phyloP scores from a whole-genome alignment of 2,797 vertebrate species.

The Melanotaenia pygmaea region DNA sequence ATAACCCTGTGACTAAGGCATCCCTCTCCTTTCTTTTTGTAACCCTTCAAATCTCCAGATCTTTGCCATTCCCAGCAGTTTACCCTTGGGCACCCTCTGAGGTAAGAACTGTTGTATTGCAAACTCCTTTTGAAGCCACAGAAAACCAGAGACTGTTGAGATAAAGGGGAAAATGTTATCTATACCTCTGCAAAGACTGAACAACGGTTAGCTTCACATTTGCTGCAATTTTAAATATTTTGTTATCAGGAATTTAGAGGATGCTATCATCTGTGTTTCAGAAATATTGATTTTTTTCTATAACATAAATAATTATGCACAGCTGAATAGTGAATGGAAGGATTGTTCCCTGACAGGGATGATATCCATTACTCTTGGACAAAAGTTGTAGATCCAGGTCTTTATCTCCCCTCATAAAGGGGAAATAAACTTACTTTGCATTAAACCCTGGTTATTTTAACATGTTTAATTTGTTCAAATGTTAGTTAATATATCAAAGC shows the following conservation, averaged over 20 bases:
- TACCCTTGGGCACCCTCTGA: slow-evolving; percentile 59
- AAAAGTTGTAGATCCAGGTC: too few species aligned
- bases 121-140: neutral
- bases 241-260: slow-evolving; percentile 7
- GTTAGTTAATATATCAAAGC: neutral
- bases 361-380: too few species aligned
- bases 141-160: slow-evolving; percentile 23
- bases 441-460: neutral
- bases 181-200: slow-evolving; percentile 31
- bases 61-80: slow-evolving; percentile 54
- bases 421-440: neutral
- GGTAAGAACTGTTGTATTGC: slow-evolving; percentile 36
- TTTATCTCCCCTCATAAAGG: neutral
- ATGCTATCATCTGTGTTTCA: neutral
- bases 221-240: slow-evolving; percentile 2
- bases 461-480: slow-evolving; percentile 1
- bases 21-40: slow-evolving; percentile 53
- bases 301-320: too few species aligned
- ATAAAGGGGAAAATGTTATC: slow-evolving; percentile 45
- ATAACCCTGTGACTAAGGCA: slow-evolving; percentile 72
- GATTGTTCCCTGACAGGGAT: too few species aligned
- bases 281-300: too few species aligned
- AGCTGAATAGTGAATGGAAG: too few species aligned
- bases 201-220: slow-evolving; percentile 17
- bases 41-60: slow-evolving; percentile 57